A percentile compares a stretch with the other conserved stretches of the same genome.
phyloP scores from a whole-genome alignment of 2,888 invertebrate genomes.

The Parasteatoda lunata region DNA sequence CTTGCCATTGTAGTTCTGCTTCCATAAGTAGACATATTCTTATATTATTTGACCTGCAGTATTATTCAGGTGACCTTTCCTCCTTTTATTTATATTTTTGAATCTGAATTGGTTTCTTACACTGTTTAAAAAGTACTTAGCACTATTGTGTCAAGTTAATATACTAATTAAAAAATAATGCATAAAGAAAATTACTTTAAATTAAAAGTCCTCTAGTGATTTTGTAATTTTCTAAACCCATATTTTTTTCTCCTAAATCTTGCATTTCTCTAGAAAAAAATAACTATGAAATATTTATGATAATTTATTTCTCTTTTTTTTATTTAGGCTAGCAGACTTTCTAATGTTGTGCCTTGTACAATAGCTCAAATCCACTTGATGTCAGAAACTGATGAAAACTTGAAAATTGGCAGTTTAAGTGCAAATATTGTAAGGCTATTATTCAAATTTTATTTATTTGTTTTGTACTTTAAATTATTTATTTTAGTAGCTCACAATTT shows the following conservation, averaged over 20 bases:
- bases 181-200: too few relatives aligned
- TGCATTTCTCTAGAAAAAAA: background rate
- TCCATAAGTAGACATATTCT: too few relatives aligned
- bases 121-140: background rate
- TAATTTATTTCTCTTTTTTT: background rate
- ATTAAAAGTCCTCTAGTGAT: background rate
- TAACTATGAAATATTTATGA: too few relatives aligned
- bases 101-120: background rate
- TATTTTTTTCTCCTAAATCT: background rate
- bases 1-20: too few relatives aligned
- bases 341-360: constrained; percentile 64
- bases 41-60: too few relatives aligned
- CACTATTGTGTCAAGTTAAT: too few relatives aligned
- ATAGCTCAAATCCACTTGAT: constrained; percentile 56
- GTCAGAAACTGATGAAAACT: constrained; percentile 54
- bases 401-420: constrained; percentile 54
- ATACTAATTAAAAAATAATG: background rate
- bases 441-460: constrained; percentile 2
- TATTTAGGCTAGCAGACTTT: constrained; percentile 53
- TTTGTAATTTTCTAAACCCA: background rate
- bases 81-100: background rate
- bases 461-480: background rate
- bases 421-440: constrained; percentile 57
- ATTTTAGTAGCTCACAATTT: background rate
- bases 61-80: too few relatives aligned